phyloP scores from a whole-genome alignment of 2,888 invertebrate genomes.

The Lycophotia porphyrea region DNA sequence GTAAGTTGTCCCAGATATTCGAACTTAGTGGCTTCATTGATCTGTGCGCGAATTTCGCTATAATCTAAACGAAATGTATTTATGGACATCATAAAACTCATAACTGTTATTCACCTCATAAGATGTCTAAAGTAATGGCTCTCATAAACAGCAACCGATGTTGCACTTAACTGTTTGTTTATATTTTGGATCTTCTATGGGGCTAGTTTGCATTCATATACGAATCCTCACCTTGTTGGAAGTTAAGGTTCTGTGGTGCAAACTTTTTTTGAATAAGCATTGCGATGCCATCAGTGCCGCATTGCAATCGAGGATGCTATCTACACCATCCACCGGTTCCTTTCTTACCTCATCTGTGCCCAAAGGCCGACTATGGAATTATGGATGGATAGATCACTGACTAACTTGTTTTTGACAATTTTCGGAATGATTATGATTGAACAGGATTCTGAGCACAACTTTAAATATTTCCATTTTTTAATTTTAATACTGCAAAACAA shows the following conservation, averaged over 20 bases:
- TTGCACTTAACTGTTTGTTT: slow-evolving; percentile 20
- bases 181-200: neutral
- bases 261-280: neutral
- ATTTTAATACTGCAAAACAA: neutral
- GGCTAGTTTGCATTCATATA: neutral
- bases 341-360: neutral
- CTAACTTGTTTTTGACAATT: neutral
- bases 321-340: neutral
- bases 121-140: slow-evolving; percentile 33
- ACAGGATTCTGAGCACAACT: no score
- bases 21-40: slow-evolving; percentile 31
- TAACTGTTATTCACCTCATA: slow-evolving; percentile 35
- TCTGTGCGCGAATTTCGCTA: slow-evolving; percentile 14
- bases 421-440: neutral
- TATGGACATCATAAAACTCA: slow-evolving; percentile 28
- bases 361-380: neutral
- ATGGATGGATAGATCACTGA: neutral
- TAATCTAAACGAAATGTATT: slow-evolving; percentile 18
- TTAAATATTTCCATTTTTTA: neutral
- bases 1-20: slow-evolving; percentile 25
- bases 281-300: slow-evolving; percentile 6
- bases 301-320: neutral
- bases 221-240: neutral
- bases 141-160: slow-evolving; percentile 22
- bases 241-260: neutral